Conservation (phyloP, 1,140 invertebrate genomes). For the Onthophagus taurus region DNA sequence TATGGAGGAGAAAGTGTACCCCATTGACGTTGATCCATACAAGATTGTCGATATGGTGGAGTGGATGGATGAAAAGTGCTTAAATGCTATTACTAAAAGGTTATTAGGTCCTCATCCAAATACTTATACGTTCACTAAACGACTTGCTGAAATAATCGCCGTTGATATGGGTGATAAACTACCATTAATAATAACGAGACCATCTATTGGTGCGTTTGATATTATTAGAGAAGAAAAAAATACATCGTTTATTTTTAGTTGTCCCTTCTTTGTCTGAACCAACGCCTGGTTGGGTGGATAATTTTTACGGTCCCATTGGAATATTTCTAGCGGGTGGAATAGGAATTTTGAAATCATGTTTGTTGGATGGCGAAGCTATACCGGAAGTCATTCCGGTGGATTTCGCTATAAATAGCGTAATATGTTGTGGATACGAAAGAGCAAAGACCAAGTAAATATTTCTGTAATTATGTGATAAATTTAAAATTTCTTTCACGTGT, state of each 20-base stretch:
- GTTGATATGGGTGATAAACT: conserved; percentile 47
- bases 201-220: conserved; percentile 63
- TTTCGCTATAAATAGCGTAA: too few relatives aligned
- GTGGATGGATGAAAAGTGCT: conserved; percentile 63
- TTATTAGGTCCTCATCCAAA: conserved; percentile 76
- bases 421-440: too few relatives aligned
- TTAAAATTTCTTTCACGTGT: too few relatives aligned
- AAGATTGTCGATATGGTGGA: conserved; percentile 60
- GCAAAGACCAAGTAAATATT: too few relatives aligned
- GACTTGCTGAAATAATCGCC: conserved; percentile 73
- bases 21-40: too few relatives aligned
- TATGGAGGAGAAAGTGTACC: too few relatives aligned
- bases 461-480: too few relatives aligned
- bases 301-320: conserved; percentile 85
- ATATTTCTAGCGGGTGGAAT: conserved; percentile 68
- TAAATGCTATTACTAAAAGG: conserved; percentile 66
- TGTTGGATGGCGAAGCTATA: too few relatives aligned
- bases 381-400: too few relatives aligned
- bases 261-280: conserved; percentile 60
- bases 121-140: conserved; percentile 89
- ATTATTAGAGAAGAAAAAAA: not conserved
- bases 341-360: too few relatives aligned
- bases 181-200: conserved; percentile 59
- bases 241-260: conserved; percentile 42
- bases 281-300: conserved; percentile 84